These are phyloP conservation scores for Caenorhabditis wallacei DNA, from an alignment of 2,888 invertebrate genomes.

Conservation along the genomic window DNA sequence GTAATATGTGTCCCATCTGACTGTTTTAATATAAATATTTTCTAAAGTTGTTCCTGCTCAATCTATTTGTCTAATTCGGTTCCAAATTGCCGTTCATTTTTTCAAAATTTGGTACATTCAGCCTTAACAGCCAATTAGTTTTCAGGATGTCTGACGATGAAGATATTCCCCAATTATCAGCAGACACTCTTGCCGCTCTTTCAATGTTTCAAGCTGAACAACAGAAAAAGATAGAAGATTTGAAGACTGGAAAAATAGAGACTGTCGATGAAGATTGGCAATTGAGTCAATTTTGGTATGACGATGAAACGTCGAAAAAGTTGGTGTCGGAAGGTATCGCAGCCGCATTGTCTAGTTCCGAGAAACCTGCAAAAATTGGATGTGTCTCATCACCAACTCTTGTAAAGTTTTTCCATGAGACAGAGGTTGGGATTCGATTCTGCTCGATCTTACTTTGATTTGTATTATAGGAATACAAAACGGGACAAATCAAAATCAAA, in stretches of 20 bases:
- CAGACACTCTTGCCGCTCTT: slow-evolving; percentile 70
- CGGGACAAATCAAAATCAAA: slow-evolving; percentile 47
- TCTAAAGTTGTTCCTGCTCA: background rate
- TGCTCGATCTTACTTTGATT: background rate
- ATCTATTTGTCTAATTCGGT: background rate
- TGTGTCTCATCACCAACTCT: slow-evolving; percentile 74
- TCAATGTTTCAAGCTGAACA: slow-evolving; percentile 50
- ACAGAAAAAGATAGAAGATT: slow-evolving; percentile 32
- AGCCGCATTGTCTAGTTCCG: slow-evolving; percentile 14
- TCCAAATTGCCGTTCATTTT: background rate
- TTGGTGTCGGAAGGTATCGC: slow-evolving; percentile 63
- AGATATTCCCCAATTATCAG: slow-evolving; percentile 65
- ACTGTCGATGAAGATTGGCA: slow-evolving; percentile 76
- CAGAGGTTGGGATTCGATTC: slow-evolving; percentile 44
- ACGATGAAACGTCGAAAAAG: slow-evolving; percentile 88
- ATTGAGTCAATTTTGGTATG: slow-evolving; percentile 93
- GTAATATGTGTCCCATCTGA: slow-evolving; percentile 8
- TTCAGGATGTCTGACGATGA: slow-evolving; percentile 65
- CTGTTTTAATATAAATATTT: background rate
- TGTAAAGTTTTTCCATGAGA: slow-evolving; percentile 69
- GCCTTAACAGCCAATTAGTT: too few species aligned
- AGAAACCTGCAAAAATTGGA: slow-evolving; percentile 58
- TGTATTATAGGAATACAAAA: slow-evolving; percentile 60
- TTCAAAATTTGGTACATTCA: too few species aligned
- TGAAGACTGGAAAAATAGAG: slow-evolving; percentile 35